Base-by-base conservation (phyloP, 2,888 invertebrate species). In the Galerucella pusilla region DNA sequence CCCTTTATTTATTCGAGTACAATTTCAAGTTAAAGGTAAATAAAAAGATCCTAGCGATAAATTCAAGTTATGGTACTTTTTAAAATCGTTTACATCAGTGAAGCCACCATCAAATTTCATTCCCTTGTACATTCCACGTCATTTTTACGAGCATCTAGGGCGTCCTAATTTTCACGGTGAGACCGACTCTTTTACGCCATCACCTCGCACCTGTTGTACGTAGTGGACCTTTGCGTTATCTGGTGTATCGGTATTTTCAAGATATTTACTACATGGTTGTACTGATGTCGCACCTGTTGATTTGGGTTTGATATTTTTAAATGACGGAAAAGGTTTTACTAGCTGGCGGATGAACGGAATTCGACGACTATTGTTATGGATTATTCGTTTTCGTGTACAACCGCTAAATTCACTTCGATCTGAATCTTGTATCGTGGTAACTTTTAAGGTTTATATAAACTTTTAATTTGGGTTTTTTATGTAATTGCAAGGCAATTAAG, bases 71-170 rank as follows among this genome's bases (percentile, higher is more conserved):
- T 9, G 61, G 61, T 61, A 69, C 49, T 69, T 69, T 63, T 49
- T 61, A 45, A 65, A 76, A 71, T 71, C 71, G 68, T 74, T 76
- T 76, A 71, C 74, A 68, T 68, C 71, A 68, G 46, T 59, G 67
- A 73, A 73, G 68, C 68, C 45, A 64, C 72, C 66, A 71, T 74
- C 67, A 74, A 77, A 72, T 70, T 76, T 71, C 73, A 74, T 69
- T 72, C 71, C 69, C 73, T 70, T 64, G 72, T 63, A 61, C 61
- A 69, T 68, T 68, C 65, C 57, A 71, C 71, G 71, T 42, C 74
- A 57, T 73, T 75, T 78, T 78, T 78, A 78, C 77, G 77, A 78
- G 42, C 75, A 72, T 68, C 76, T 57, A 57, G 76, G 67, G 76
- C 65, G 54, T 75, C 76, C 76, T 75, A 73, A 78, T 71, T 78